Evolutionary conservation across 2,113 vertebrate genomes (phyloP).

Genomic region (Cranoglanis bouderius): DNA sequence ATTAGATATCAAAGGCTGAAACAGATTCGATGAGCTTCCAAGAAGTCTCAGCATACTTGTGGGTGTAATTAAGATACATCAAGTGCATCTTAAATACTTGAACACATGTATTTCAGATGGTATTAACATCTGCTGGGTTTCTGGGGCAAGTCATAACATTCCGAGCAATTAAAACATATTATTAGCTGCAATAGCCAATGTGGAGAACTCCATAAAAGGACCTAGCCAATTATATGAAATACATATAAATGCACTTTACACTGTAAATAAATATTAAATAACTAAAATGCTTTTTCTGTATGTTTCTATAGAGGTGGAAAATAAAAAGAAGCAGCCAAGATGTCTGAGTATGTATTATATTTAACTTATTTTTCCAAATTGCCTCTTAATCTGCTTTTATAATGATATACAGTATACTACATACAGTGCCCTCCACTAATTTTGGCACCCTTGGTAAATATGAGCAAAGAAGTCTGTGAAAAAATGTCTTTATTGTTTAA

Average conservation of each 20-base stretch:
- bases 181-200: background rate
- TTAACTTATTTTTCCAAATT: background rate
- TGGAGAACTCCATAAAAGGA: too few relatives aligned
- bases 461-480: too few relatives aligned
- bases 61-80: background rate
- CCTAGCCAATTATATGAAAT: background rate
- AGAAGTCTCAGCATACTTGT: background rate
- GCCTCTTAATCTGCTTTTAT: background rate
- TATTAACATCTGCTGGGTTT: background rate
- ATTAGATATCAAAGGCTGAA: conserved; percentile 38
- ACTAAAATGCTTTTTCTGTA: conserved; percentile 7
- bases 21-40: background rate
- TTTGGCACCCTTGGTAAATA: too few relatives aligned
- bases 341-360: conserved; percentile 75
- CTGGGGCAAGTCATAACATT: background rate
- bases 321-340: conserved; percentile 62
- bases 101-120: background rate
- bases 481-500: too few relatives aligned
- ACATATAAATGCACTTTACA: background rate
- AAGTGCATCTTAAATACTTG: background rate
- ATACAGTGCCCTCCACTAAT: too few relatives aligned
- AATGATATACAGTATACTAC: background rate
- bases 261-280: background rate
- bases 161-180: background rate
- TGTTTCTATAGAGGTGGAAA: conserved; percentile 54